Base-by-base conservation (phyloP, 2,888 invertebrate species). In the Augochlorella aurata region DNA sequence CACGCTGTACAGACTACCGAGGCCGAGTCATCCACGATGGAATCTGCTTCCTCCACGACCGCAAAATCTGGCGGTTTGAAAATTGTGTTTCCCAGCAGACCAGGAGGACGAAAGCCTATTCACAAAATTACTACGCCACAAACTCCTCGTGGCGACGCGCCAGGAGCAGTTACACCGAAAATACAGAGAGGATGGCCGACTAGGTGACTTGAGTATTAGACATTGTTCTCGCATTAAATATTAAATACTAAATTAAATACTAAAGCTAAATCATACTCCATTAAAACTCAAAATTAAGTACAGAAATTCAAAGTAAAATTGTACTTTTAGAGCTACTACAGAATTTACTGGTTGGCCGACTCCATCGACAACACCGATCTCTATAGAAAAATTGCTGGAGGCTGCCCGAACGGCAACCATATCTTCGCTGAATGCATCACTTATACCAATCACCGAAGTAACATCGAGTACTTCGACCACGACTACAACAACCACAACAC, bases 311-410 rank as follows among this genome's bases (percentile, higher is more conserved):
- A 0, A 12, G 21, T 18, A 0, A 14, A 63, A 49, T 66, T 24
- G 5, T 50, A 63, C 84, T 92, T 94, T 61, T 90, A 97, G 97
- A 94, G 97, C 96, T 38, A 97, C 97, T 12, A 98, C 98, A 24
- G 97, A 97, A 93, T 98, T 98, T 90, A 98, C 97, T 18, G 98
- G 98, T 21, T 98, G 98, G 98, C 97, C 98, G 16, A 97, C 97
- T 0, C 96, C 97, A 9, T 97, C 98, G 1, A 97, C 98, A 0
- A 97, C 97, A 0, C 97, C 97, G 0, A 96, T 97, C 87, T 97
- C 97, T 0, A 97, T 97, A 78, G 97, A 97, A 91, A 97, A 97
- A 92, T 94, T 97, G 10, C 92, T 97, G 70, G 97, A 97, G 93
- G 95, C 95, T 16, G 95, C 95, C 1, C 94, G 96, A 76, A 95